Conservation (phyloP, 2,797 vertebrate genomes). For the Pygocentrus nattereri region DNA sequence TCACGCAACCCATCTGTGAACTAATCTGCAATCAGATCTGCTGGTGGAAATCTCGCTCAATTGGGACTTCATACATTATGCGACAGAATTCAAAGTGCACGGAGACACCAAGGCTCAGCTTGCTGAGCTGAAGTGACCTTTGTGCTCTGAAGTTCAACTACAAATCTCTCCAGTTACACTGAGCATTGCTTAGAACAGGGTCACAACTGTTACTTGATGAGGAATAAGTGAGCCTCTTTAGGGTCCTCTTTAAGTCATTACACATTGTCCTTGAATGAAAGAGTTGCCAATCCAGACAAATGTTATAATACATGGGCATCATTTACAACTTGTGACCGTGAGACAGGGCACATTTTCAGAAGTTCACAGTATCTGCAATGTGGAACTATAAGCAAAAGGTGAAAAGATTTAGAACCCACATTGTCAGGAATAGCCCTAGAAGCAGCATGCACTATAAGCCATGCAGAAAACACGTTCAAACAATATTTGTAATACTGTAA, state of each 20-base stretch:
- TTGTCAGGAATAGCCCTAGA: background rate
- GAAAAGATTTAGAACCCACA: no score
- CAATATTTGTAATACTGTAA: background rate
- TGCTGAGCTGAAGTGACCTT: slow-evolving; percentile 4
- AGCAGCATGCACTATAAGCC: no score
- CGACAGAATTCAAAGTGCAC: background rate
- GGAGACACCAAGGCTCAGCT: slow-evolving; percentile 11
- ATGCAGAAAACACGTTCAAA: no score
- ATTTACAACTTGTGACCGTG: background rate
- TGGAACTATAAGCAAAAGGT: no score
- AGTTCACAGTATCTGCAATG: background rate
- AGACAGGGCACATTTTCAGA: background rate
- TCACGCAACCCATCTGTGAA: background rate
- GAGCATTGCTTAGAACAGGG: slow-evolving; percentile 1
- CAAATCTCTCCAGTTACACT: slow-evolving; percentile 34
- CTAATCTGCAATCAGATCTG: background rate
- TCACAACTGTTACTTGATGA: background rate
- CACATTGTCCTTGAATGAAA: background rate
- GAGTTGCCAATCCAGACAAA: background rate
- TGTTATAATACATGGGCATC: background rate
- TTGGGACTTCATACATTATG: background rate
- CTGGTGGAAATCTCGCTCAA: slow-evolving; percentile 17
- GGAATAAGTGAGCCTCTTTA: background rate
- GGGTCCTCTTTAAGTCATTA: slow-evolving; percentile 21
- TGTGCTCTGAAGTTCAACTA: slow-evolving; percentile 18